Base-by-base conservation (phyloP, 2,113 vertebrate species). In the Rattus norvegicus region DNA sequence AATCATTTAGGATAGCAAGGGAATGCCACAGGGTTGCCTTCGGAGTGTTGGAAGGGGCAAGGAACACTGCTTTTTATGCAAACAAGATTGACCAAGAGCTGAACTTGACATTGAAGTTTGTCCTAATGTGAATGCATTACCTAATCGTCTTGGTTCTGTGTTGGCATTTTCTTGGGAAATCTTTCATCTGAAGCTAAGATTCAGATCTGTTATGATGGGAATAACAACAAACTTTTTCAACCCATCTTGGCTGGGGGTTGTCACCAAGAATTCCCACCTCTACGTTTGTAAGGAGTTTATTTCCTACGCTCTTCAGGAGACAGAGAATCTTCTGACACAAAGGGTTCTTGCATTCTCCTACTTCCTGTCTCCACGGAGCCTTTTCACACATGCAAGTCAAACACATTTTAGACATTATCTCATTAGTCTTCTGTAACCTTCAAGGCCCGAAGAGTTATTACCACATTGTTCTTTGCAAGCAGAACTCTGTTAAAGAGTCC, bases 381-480 rank as follows among this genome's bases (percentile, higher is more conserved):
- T 97, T 85, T 97, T 95, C 81, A 88, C 61, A 92, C 56, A 89
- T 90, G 80, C 19, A 91, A 16, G 77, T 92, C 92, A 54, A 95
- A 83, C 43, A 94, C 43, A 28, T 96, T 95, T 97, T 84, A 97
- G 89, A 94, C 94, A 93, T 97, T 84, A 95, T 92, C 91, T 97
- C 92, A 95, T 97, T 92, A 91, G 91, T 96, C 90, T 96, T 91
- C 67, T 75, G 33, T 73, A 85, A 95, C 72, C 76, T 93, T 93
- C n/a, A 92, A 88, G 81, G 92, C 93, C 81, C 85, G 93, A 95
- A 39, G 67, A 90, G 65, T 97, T 95, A 94, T 93, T 92, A 91
- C 28, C 3, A 22, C 47, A 86, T 59, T 96, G 47, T 16, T 94
- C 39, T 95, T 96, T 92, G 65, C 20, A 92, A 73, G 90, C 36